Conservation (phyloP, 2,888 invertebrate genomes). For the Dicycla oo region DNA sequence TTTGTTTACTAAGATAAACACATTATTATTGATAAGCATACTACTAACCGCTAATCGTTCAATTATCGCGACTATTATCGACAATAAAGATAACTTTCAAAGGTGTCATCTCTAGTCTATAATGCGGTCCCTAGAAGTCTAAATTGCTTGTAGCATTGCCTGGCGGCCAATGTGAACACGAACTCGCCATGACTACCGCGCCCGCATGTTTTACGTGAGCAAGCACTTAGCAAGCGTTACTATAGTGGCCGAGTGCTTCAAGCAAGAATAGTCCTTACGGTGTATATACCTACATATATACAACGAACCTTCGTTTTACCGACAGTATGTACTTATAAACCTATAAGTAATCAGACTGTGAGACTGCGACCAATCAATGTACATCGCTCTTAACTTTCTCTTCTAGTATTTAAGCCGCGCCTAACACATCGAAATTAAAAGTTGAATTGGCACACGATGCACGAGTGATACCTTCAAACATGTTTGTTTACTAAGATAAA, state of each 20-base stretch:
- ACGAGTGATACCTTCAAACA: background rate
- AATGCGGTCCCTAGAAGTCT: no score
- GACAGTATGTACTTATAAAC: background rate
- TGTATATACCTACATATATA: no score
- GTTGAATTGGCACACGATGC: background rate
- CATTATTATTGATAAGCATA: constrained; percentile 19
- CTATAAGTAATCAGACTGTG: background rate
- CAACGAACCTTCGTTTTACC: no score
- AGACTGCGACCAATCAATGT: background rate
- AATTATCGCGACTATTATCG: constrained; percentile 6
- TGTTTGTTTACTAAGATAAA: constrained; percentile 21
- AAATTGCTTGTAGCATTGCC: no score
- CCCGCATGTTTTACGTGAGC: no score
- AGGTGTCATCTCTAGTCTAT: background rate
- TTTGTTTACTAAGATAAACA: constrained; percentile 17
- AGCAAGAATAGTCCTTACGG: no score
- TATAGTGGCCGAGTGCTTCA: no score
- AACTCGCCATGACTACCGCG: no score
- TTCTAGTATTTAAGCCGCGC: background rate
- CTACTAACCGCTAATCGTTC: constrained; percentile 8
- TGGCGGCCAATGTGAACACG: no score
- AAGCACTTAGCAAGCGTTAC: no score
- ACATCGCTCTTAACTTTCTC: no score
- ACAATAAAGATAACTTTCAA: background rate
- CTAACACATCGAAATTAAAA: background rate